phyloP scores from a whole-genome alignment of 2,888 invertebrate species.

The Biston stratarius region DNA sequence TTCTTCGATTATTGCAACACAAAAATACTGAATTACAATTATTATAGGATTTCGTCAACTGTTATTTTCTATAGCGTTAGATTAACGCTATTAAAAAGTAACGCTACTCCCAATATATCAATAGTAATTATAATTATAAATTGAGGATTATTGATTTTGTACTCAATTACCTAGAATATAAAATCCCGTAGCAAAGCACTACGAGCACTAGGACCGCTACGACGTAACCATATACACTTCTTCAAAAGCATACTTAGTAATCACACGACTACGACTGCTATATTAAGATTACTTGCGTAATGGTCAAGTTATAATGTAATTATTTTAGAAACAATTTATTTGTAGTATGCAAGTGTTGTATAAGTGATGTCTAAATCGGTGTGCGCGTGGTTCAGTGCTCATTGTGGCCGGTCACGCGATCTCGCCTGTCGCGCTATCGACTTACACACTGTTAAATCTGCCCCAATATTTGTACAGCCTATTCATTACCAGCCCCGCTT shows the following conservation, averaged over 20 bases:
- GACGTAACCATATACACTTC: slow-evolving; percentile 11
- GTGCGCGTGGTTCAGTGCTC: slow-evolving; percentile 39
- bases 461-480: slow-evolving; percentile 82
- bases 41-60: background rate
- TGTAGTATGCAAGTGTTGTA: slow-evolving; percentile 58
- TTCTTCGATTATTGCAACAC: background rate
- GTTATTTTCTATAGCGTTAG: background rate
- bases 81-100: no score
- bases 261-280: background rate
- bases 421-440: slow-evolving; percentile 80
- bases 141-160: background rate
- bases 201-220: slow-evolving; percentile 23
- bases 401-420: slow-evolving; percentile 70
- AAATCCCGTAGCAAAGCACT: slow-evolving; percentile 22
- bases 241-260: slow-evolving; percentile 9
- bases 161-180: background rate
- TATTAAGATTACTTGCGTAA: slow-evolving; percentile 22
- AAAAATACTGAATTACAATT: background rate
- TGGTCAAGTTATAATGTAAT: slow-evolving; percentile 44
- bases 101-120: background rate
- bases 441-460: slow-evolving; percentile 84
- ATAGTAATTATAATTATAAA: background rate
- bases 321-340: slow-evolving; percentile 61
- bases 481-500: slow-evolving; percentile 76
- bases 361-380: slow-evolving; percentile 74